Conservation (phyloP, 2,888 invertebrate genomes). For the Elysia crispata region DNA sequence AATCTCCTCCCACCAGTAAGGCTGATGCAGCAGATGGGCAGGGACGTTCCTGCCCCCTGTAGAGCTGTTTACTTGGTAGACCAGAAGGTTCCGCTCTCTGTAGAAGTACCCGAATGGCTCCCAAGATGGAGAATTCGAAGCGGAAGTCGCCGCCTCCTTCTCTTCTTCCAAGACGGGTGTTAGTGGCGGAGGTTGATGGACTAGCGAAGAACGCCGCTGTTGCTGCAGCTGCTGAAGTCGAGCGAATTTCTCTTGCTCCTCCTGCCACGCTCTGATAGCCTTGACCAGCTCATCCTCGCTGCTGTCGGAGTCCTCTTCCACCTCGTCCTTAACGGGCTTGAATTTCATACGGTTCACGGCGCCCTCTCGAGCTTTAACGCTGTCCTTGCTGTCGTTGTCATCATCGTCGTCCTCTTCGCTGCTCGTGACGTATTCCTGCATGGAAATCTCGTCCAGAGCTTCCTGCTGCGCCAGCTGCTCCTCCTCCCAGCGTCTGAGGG, state of each 20-base stretch:
- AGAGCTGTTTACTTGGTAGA: slow-evolving; percentile 31
- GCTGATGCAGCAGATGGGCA: slow-evolving; percentile 36
- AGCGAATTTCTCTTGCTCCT: slow-evolving; percentile 15
- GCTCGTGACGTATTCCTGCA: slow-evolving; percentile 47
- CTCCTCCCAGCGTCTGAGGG: slow-evolving; percentile 44
- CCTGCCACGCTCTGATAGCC: slow-evolving; percentile 42
- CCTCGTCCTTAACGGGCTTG: neutral
- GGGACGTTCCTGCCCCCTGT: neutral
- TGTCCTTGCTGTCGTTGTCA: slow-evolving; percentile 14
- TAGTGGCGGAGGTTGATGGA: slow-evolving; percentile 31
- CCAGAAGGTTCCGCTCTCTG: slow-evolving; percentile 26
- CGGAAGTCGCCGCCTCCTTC: neutral
- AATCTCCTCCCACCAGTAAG: slow-evolving; percentile 46
- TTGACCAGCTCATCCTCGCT: slow-evolving; percentile 45
- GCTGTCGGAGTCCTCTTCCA: neutral
- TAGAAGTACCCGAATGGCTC: slow-evolving; percentile 41
- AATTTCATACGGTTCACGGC: neutral
- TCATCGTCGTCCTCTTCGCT: slow-evolving; percentile 43
- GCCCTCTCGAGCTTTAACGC: neutral
- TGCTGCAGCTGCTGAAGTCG: slow-evolving; percentile 26
- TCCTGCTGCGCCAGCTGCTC: slow-evolving; percentile 40
- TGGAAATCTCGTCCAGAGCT: slow-evolving; percentile 42
- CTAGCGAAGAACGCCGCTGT: slow-evolving; percentile 10
- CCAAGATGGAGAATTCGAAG: slow-evolving; percentile 26
- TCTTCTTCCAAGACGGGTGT: slow-evolving; percentile 41